Base-by-base conservation (phyloP, 2,888 invertebrate genomes). In the Taphrorychus bicolor region DNA sequence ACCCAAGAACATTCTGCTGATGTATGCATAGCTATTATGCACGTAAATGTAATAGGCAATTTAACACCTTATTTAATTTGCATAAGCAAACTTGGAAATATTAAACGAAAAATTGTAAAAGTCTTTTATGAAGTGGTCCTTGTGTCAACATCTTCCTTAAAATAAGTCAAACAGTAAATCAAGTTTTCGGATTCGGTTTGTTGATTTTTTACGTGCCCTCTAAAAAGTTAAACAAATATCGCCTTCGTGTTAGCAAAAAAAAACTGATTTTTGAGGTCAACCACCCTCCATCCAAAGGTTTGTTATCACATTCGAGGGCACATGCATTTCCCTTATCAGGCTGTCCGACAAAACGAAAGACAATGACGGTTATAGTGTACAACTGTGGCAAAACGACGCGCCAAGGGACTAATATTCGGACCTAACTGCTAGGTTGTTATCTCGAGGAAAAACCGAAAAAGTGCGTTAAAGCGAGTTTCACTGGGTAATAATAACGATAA, bases 371-470 rank as follows among this genome's bases (percentile, higher is more conserved):
- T 57, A 22, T 40, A 60, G 9, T 18, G 57, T 54, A 66, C 61
- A 61, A 60, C 57, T 58, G 32, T 17, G 58, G 57, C 45, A 66
- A 66, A 66, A 61, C 57, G 21, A 56, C 59, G 59, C 59, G 54
- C 68, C 64, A 45, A 54, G 68, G 68, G 68, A 68, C 59, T 56
- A 53, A 63, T 68, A 68, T 64, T 59, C 63, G 64, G 63, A 63
- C 68, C 56, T 49, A 66, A 66, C 53, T 51, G 61, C 61, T 57
- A 48, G 51, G 32, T 64, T 59, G 69, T 69, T 69, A 69, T 69
- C 69, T 69, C 63, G 63, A 48, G 68, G 56, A 68, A 59, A 68
- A 51, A 42, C 59, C 63, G 59, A 64, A 69, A 69, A 60, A 66
- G 56, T 62, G 66, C 61, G 66, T 62, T 54, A 56, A 61, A 69